These are phyloP conservation scores for Drosophila saltans DNA, from an alignment of 1,140 invertebrate species.

Conservation along the genomic window DNA sequence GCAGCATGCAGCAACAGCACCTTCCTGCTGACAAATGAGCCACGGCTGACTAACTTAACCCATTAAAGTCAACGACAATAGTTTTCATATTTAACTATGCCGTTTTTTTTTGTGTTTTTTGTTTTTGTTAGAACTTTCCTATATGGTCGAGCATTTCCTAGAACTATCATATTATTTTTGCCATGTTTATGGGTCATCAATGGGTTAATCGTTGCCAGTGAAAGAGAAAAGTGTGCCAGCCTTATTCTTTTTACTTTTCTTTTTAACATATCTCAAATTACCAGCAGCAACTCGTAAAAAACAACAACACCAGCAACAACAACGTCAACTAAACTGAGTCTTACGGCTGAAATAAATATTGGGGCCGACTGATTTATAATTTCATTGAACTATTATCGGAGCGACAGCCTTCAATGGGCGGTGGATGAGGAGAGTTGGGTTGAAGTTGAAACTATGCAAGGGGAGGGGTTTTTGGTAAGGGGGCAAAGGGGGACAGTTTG, in stretches of 20 bases:
- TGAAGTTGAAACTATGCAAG: no score
- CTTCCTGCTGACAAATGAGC: conserved; percentile 77
- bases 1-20: conserved; percentile 31
- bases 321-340: conserved; percentile 13
- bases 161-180: conserved; percentile 2
- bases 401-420: conserved; percentile 42
- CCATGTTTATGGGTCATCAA: conserved; percentile 12
- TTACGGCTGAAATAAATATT: conserved; percentile 6
- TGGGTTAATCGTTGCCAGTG: conserved; percentile 41
- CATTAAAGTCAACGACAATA: conserved; percentile 21
- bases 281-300: conserved; percentile 6
- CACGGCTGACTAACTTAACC: conserved; percentile 36
- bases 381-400: conserved; percentile 76
- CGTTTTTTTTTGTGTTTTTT: neutral
- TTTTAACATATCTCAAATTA: conserved; percentile 54
- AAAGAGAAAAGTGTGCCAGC: conserved; percentile 67
- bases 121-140: neutral
- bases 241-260: conserved; percentile 70
- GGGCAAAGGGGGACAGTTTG: conserved; percentile 26
- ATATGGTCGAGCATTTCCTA: neutral
- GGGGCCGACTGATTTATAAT: conserved; percentile 70
- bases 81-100: neutral
- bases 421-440: neutral
- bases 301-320: conserved; percentile 14
- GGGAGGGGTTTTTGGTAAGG: neutral